These are phyloP conservation scores for Tortrix viridana DNA, from an alignment of 2,888 invertebrate genomes.

Conservation along the genomic window DNA sequence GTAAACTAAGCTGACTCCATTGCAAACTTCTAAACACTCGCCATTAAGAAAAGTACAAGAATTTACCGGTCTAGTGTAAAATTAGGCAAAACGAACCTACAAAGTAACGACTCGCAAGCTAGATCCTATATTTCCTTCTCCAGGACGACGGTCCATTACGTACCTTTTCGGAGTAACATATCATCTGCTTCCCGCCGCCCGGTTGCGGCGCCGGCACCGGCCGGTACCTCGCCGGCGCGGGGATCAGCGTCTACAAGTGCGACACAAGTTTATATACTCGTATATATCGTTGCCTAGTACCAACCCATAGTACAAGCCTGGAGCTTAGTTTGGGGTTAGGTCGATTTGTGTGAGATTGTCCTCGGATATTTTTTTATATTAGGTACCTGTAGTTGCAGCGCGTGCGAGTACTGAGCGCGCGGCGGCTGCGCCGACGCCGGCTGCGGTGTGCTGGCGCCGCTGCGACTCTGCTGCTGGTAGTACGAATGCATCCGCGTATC, in stretches of 20 bases:
- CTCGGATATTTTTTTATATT: too few species aligned
- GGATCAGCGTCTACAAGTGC: conserved; percentile 64
- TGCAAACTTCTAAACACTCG: too few species aligned
- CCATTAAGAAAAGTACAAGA: too few species aligned
- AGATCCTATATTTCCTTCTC: too few species aligned
- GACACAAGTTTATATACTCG: background rate
- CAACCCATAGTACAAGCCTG: too few species aligned
- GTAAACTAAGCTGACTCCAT: too few species aligned
- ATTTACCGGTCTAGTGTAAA: too few species aligned
- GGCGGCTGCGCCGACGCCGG: conserved; percentile 57
- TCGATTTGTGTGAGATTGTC: too few species aligned
- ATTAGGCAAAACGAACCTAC: too few species aligned
- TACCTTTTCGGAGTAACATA: conserved; percentile 81
- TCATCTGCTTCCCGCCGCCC: conserved; percentile 80
- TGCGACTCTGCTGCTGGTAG: conserved; percentile 56
- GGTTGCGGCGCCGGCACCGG: conserved; percentile 73
- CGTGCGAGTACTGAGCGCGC: conserved; percentile 68
- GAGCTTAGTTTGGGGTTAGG: too few species aligned
- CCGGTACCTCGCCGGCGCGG: conserved; percentile 72
- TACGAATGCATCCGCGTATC: conserved; percentile 57
- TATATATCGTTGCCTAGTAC: background rate
- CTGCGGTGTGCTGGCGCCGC: conserved; percentile 57
- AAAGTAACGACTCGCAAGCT: too few species aligned
- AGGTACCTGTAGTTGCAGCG: conserved; percentile 67
- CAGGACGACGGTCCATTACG: background rate